A percentile compares a stretch with the other conserved stretches of the same genome.
Conservation (phyloP, 2,797 vertebrate genomes). For the Amblyopsis hoosieri region DNA sequence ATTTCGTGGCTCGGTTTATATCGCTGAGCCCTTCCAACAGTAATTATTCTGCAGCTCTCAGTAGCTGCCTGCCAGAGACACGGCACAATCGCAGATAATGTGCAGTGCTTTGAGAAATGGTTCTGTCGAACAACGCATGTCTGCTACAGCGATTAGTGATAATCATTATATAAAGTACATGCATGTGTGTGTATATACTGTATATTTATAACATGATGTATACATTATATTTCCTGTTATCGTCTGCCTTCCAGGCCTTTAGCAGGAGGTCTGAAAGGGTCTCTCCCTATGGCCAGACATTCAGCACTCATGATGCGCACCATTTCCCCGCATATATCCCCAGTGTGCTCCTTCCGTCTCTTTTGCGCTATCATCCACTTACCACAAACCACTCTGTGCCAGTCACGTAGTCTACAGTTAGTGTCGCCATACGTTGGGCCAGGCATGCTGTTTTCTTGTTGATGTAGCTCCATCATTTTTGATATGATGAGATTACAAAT, state of each 20-base stretch:
- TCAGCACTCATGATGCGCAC: conserved; percentile 78
- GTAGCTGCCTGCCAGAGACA: conserved; percentile 18
- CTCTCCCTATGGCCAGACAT: conserved; percentile 74
- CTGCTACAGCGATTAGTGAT: conserved; percentile 45
- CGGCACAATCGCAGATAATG: conserved; percentile 13
- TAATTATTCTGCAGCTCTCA: conserved; percentile 25
- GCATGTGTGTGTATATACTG: conserved; percentile 35
- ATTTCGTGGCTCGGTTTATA: conserved; percentile 50
- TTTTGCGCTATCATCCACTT: conserved; percentile 52
- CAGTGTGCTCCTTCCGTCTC: conserved; percentile 65
- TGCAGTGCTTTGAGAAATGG: conserved; percentile 9
- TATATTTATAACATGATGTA: conserved; percentile 12
- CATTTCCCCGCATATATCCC: conserved; percentile 75
- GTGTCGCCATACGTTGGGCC: too few species aligned
- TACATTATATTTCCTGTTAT: conserved; percentile 1
- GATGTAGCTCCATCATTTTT: too few species aligned
- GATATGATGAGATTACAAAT: too few species aligned
- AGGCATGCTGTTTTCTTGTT: too few species aligned
- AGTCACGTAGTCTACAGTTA: too few species aligned
- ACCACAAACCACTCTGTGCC: conserved; percentile 44
- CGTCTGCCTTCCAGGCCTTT: conserved; percentile 59
- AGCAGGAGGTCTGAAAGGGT: conserved; percentile 68
- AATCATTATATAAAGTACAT: conserved; percentile 24
- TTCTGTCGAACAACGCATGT: conserved; percentile 33
- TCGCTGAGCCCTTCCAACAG: conserved; percentile 35